A percentile compares a stretch with the other conserved stretches of the same genome.
Conservation (phyloP, 2,888 invertebrate species). For the Drosophila hawaiiensis region DNA sequence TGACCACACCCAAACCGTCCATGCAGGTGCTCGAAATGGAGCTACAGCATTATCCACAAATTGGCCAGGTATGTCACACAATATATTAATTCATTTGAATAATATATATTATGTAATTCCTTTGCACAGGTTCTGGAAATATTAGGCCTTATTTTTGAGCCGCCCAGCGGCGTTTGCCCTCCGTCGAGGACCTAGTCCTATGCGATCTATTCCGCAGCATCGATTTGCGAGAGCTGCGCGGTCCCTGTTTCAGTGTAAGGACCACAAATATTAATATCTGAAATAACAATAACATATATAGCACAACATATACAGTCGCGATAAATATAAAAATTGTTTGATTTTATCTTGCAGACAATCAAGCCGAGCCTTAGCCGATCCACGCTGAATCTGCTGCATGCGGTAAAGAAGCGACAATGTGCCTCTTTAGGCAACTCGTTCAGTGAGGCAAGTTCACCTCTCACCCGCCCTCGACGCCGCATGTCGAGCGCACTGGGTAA, state of each 20-base stretch:
- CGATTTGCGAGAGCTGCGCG: conserved; percentile 94
- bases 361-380: conserved; percentile 85
- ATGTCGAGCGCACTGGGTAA: conserved; percentile 84
- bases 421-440: conserved; percentile 84
- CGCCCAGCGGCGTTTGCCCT: conserved; percentile 88
- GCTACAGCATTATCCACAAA: conserved; percentile 90
- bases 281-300: neutral
- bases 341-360: conserved; percentile 81
- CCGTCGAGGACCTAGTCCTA: conserved; percentile 91
- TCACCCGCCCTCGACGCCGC: conserved; percentile 85
- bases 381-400: conserved; percentile 84
- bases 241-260: conserved; percentile 91
- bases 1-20: conserved; percentile 91
- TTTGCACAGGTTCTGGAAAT: conserved; percentile 90
- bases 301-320: neutral
- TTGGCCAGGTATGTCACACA: conserved; percentile 83
- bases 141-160: conserved; percentile 91
- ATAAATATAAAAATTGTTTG: too few species aligned
- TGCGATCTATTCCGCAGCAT: conserved; percentile 95
- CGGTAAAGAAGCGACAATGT: conserved; percentile 85
- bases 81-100: neutral
- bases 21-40: conserved; percentile 90
- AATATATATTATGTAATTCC: neutral
- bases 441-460: conserved; percentile 85
- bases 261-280: neutral